Evolutionary conservation across 92 coral and sea anemone genomes (phyloP), one percentile per base, ranked within the genome.

Genomic region (Anthopleura xanthogrammica): DNA sequence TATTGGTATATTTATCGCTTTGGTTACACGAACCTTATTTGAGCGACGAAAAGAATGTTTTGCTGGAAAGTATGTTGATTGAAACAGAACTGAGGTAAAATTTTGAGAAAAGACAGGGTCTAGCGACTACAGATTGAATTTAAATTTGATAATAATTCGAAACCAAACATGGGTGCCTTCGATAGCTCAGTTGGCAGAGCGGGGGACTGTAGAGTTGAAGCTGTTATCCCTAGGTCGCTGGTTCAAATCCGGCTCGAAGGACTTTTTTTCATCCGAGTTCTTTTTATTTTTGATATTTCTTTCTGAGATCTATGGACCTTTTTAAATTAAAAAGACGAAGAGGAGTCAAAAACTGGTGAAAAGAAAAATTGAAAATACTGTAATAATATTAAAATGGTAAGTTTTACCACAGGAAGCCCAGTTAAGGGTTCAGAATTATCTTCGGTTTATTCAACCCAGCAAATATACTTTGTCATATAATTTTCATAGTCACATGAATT

Each of bases 1-100:
- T 92, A 52, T 84, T 94, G 93, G 95, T 93, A 7, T 92, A 90
- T 60, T 79, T 96, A 77, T 93, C 99, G 0, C 77, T 94, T 82
- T 96, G 99, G 99, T 83, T 94, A 29, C 98, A 96, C 46, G 95
- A 94, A 81, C 99, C 99, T 17, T 90, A 92, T 75, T 80, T 96
- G 64, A 84, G 87, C 16, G 95, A 90, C 50, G 92, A 88, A 11
- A 79, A 87, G 77, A 85, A 85, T 20, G 70, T 90, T 41, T 77
- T 94, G 46, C 81, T 96, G 52, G 98, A 96, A 77, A 92, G 95
- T 81, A 92, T 96, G 97, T 83, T 96, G 76, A 19, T 94, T 12
- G 99, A 96, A 83, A 90, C 95, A 5, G 99, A 88, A 52, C 80
- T 96, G 78, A 84, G 91, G 70, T 92, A 68, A 82, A n/a, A 68